Conservation (phyloP, 1,140 invertebrate genomes). For the Anoplolepis gracilipes region DNA sequence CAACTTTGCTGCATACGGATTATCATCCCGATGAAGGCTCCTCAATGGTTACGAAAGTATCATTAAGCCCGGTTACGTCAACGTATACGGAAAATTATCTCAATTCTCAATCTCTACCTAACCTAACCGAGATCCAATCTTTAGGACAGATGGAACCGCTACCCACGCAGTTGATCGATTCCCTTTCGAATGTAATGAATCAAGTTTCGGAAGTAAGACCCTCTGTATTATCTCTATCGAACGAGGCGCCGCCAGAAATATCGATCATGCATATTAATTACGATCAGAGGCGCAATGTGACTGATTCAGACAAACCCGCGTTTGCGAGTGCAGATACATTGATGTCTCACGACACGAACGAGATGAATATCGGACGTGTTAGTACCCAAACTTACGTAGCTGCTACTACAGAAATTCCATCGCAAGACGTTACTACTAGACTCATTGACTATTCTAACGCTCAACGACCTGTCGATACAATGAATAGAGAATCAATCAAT, state of each 20-base stretch:
- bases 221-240: constrained; percentile 67
- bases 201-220: constrained; percentile 80
- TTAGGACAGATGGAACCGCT: constrained; percentile 64
- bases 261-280: constrained; percentile 25
- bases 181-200: constrained; percentile 81
- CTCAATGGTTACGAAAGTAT: constrained; percentile 15
- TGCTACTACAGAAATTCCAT: background rate
- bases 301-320: background rate
- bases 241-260: constrained; percentile 12
- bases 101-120: constrained; percentile 1
- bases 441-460: background rate
- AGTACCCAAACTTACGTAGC: background rate
- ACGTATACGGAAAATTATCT: constrained; percentile 15
- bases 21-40: background rate
- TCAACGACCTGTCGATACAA: background rate
- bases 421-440: background rate
- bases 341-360: background rate
- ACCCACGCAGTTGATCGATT: constrained; percentile 79
- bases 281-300: constrained; percentile 18
- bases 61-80: constrained; percentile 1
- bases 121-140: constrained; percentile 10
- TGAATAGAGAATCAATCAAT: background rate
- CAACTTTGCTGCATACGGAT: background rate
- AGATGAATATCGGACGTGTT: background rate
- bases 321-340: background rate